Conservation (phyloP, 2,888 invertebrate genomes). For the Helicoverpa assulta region DNA sequence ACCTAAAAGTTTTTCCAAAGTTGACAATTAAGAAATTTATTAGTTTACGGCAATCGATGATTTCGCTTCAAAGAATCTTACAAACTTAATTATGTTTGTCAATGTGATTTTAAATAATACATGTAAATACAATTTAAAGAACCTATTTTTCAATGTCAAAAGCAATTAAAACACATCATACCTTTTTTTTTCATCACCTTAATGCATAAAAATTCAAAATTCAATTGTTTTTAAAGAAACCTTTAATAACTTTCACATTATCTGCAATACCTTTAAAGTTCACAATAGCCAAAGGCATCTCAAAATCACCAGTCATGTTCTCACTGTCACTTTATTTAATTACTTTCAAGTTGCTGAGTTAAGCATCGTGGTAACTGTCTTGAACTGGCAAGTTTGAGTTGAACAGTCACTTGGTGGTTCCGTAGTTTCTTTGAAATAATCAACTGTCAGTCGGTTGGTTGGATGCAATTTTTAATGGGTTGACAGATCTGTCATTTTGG, state of each 20-base stretch:
- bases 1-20: too few relatives aligned
- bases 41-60: too few relatives aligned
- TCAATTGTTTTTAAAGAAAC: background rate
- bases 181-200: too few relatives aligned
- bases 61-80: too few relatives aligned
- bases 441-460: background rate
- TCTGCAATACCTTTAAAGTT: slow-evolving; percentile 15
- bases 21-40: too few relatives aligned
- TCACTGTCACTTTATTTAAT: slow-evolving; percentile 61
- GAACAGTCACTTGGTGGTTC: slow-evolving; percentile 6
- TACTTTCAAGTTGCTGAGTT: slow-evolving; percentile 56
- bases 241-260: slow-evolving; percentile 19
- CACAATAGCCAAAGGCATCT: slow-evolving; percentile 24
- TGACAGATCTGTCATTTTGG: too few relatives aligned
- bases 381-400: slow-evolving; percentile 5
- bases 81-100: too few relatives aligned
- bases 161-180: too few relatives aligned
- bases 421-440: background rate
- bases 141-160: too few relatives aligned
- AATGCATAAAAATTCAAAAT: background rate
- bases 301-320: slow-evolving; percentile 64
- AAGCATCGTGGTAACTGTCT: slow-evolving; percentile 26
- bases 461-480: background rate
- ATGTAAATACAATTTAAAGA: too few relatives aligned
- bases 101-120: too few relatives aligned